Evolutionary conservation across 2,888 invertebrate genomes (phyloP).

Genomic region (Tanytarsus gracilentus): DNA sequence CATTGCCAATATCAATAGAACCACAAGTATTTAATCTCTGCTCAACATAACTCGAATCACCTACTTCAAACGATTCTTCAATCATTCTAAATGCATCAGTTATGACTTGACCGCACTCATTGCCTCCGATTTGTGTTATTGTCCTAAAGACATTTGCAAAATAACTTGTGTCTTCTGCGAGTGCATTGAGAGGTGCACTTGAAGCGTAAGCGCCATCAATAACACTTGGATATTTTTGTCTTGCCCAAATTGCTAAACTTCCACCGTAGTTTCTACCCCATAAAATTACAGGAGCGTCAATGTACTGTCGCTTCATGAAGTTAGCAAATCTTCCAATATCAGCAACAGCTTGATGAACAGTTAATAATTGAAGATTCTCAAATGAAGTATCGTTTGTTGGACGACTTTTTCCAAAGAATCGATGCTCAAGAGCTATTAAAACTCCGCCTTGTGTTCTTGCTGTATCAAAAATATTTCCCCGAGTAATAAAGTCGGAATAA

Average conservation of each 20-base stretch:
- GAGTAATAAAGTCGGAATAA: constrained; percentile 7
- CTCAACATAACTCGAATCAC: constrained; percentile 3
- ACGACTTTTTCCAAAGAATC: constrained; percentile 21
- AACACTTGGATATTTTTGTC: neutral
- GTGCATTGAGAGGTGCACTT: constrained; percentile 22
- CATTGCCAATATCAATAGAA: constrained; percentile 5
- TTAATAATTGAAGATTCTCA: constrained; percentile 21
- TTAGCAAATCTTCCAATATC: constrained; percentile 24
- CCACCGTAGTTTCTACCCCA: neutral
- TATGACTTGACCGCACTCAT: constrained; percentile 10
- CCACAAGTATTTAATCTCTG: constrained; percentile 1
- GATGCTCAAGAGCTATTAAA: constrained; percentile 12
- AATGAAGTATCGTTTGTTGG: constrained; percentile 13
- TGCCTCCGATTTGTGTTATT: constrained; percentile 8
- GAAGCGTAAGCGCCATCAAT: constrained; percentile 15
- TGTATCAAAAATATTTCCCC: constrained; percentile 24
- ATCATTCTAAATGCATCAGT: constrained; percentile 7
- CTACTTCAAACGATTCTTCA: constrained; percentile 6
- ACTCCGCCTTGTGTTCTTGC: neutral
- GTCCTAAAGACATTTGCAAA: constrained; percentile 3
- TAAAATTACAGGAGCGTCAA: neutral
- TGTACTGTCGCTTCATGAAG: neutral
- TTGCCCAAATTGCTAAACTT: neutral
- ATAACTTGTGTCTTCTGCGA: constrained; percentile 5
- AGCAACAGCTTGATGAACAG: constrained; percentile 21